These are phyloP conservation scores for Melangyna quadrimaculata DNA, from an alignment of 2,888 invertebrate genomes.

Conservation along the genomic window DNA sequence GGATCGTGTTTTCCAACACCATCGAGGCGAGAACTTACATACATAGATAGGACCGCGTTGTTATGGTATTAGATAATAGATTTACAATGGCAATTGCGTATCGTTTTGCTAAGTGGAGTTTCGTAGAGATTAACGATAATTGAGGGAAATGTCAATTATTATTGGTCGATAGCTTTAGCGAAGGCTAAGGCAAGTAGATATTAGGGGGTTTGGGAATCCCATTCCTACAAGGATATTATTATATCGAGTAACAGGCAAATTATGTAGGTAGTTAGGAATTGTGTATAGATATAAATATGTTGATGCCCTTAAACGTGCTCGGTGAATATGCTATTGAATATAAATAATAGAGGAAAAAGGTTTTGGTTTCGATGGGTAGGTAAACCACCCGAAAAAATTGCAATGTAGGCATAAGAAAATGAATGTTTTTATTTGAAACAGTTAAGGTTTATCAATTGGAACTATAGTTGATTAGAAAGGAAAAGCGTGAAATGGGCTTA, in stretches of 20 bases:
- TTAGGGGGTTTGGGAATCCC: not conserved
- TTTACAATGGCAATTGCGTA: slow-evolving; percentile 70
- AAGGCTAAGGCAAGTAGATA: not conserved
- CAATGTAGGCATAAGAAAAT: slow-evolving; percentile 16
- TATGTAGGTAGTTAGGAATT: slow-evolving; percentile 4
- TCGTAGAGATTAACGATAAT: slow-evolving; percentile 68
- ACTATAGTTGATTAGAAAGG: not conserved
- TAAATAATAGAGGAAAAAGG: not conserved
- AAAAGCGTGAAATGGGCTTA: not conserved
- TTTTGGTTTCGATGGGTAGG: not conserved
- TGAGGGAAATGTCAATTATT: slow-evolving; percentile 60
- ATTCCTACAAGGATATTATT: not conserved
- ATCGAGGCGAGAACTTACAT: not conserved
- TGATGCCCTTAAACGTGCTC: slow-evolving; percentile 48
- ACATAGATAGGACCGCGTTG: not conserved
- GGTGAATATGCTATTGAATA: slow-evolving; percentile 6
- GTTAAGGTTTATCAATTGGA: not conserved
- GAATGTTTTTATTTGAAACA: slow-evolving; percentile 11
- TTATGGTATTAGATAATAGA: slow-evolving; percentile 61
- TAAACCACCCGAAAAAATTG: slow-evolving; percentile 44
- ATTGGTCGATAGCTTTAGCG: slow-evolving; percentile 31
- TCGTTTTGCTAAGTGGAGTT: slow-evolving; percentile 68
- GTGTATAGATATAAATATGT: slow-evolving; percentile 1
- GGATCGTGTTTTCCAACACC: not conserved
- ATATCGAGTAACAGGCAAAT: slow-evolving; percentile 6